These are phyloP conservation scores for Papilio elwesi DNA, from an alignment of 2,888 invertebrate species.

Conservation along the genomic window DNA sequence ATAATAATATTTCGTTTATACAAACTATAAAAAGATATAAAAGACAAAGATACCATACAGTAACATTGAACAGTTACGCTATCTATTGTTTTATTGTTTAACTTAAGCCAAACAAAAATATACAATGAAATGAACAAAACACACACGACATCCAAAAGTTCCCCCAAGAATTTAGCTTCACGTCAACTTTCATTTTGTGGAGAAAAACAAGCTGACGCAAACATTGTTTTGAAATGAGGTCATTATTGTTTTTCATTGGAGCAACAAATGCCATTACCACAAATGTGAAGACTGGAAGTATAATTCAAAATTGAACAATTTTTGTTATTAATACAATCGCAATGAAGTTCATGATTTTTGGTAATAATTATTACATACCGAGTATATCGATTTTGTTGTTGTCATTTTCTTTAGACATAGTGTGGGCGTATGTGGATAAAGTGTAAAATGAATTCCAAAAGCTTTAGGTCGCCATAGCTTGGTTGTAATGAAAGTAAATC, in stretches of 20 bases:
- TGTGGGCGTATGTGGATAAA: no score
- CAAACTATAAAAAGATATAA: not conserved
- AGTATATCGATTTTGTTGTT: not conserved
- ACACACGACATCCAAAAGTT: slow-evolving; percentile 41
- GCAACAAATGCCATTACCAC: slow-evolving; percentile 40
- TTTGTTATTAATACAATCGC: not conserved
- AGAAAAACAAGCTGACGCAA: slow-evolving; percentile 40
- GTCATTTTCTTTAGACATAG: no score
- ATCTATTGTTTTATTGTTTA: slow-evolving; percentile 41
- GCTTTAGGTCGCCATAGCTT: no score
- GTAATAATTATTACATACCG: not conserved
- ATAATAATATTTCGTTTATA: not conserved
- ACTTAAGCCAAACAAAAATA: slow-evolving; percentile 40
- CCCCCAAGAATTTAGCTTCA: slow-evolving; percentile 40
- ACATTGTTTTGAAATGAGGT: slow-evolving; percentile 41
- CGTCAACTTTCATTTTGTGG: slow-evolving; percentile 41
- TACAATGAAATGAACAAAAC: slow-evolving; percentile 41
- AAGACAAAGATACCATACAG: slow-evolving; percentile 6
- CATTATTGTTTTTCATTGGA: slow-evolving; percentile 39
- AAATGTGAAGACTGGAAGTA: slow-evolving; percentile 24
- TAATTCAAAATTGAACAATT: slow-evolving; percentile 13
- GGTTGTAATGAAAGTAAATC: no score
- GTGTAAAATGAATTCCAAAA: no score
- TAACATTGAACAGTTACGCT: slow-evolving; percentile 33
- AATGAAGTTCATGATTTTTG: not conserved